Conservation (phyloP, 2,888 invertebrate genomes). For the Schrankia costaestrigalis region DNA sequence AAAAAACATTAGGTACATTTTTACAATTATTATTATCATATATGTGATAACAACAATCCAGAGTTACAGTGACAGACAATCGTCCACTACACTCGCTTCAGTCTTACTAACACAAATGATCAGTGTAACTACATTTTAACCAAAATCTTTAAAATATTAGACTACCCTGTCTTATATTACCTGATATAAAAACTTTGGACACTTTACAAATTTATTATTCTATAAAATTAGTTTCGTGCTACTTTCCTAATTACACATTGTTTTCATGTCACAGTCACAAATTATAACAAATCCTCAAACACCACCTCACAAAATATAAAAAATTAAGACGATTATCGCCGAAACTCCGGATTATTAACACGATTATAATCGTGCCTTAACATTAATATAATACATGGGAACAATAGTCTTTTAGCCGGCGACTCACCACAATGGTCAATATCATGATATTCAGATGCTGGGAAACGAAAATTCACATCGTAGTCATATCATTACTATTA, state of each 20-base stretch:
- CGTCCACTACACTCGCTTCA: constrained; percentile 30
- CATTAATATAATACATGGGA: constrained; percentile 52
- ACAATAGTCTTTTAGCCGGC: constrained; percentile 37
- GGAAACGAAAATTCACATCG: constrained; percentile 19
- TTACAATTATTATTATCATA: constrained; percentile 58
- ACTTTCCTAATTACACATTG: too few relatives aligned
- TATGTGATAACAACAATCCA: constrained; percentile 67
- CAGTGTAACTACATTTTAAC: constrained; percentile 12
- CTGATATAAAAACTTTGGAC: constrained; percentile 1
- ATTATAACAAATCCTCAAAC: constrained; percentile 7
- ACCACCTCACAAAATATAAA: constrained; percentile 18
- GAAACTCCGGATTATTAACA: constrained; percentile 63
- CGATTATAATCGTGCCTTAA: constrained; percentile 32
- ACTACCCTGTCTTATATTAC: constrained; percentile 4
- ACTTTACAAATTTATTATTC: too few relatives aligned
- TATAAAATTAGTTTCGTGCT: too few relatives aligned
- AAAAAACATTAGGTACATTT: constrained; percentile 67
- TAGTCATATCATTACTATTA: constrained; percentile 1
- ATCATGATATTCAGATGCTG: constrained; percentile 8
- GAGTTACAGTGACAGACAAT: constrained; percentile 56
- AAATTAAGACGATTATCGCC: constrained; percentile 40
- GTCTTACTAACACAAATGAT: constrained; percentile 37
- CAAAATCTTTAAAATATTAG: constrained; percentile 6
- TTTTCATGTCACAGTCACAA: neutral
- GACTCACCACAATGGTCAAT: constrained; percentile 18